These are phyloP conservation scores for Neoitamus cyanurus DNA, from an alignment of 2,888 invertebrate genomes.

Conservation along the genomic window DNA sequence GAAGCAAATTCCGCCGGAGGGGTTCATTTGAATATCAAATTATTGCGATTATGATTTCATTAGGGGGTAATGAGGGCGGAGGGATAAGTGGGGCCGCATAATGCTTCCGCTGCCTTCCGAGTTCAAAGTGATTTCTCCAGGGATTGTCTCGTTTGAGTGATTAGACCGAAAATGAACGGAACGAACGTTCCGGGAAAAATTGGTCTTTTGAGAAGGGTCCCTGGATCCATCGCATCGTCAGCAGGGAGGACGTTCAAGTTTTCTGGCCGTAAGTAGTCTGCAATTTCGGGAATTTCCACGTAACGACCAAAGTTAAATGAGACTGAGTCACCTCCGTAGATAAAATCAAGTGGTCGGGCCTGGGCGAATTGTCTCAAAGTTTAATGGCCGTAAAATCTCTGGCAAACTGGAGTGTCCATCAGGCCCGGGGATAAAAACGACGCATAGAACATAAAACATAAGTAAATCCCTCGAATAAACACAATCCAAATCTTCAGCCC, in stretches of 20 bases:
- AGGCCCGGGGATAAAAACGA: background rate
- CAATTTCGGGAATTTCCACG: background rate
- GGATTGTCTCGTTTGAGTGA: slow-evolving; percentile 16
- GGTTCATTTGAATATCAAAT: slow-evolving; percentile 51
- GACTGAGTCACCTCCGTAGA: slow-evolving; percentile 11
- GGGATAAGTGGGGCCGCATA: background rate
- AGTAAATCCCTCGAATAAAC: slow-evolving; percentile 24
- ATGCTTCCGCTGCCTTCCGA: background rate
- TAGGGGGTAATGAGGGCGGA: slow-evolving; percentile 42
- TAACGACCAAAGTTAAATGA: slow-evolving; percentile 27
- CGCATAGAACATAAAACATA: slow-evolving; percentile 9
- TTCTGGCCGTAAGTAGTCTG: background rate
- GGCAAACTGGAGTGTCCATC: background rate
- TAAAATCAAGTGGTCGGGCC: background rate
- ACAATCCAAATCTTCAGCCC: background rate
- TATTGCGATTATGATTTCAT: slow-evolving; percentile 51
- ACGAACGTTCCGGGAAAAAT: background rate
- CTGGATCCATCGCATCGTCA: background rate
- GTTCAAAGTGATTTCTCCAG: background rate
- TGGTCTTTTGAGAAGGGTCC: background rate
- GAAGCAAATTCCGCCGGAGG: slow-evolving; percentile 41
- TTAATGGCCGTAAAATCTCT: slow-evolving; percentile 21
- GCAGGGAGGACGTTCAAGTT: background rate
- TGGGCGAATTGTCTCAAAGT: background rate
- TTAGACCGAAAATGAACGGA: background rate